A percentile compares a stretch with the other conserved stretches of the same genome.
Conservation (phyloP, 2,888 invertebrate genomes). For the Eugnorisma glareosa region DNA sequence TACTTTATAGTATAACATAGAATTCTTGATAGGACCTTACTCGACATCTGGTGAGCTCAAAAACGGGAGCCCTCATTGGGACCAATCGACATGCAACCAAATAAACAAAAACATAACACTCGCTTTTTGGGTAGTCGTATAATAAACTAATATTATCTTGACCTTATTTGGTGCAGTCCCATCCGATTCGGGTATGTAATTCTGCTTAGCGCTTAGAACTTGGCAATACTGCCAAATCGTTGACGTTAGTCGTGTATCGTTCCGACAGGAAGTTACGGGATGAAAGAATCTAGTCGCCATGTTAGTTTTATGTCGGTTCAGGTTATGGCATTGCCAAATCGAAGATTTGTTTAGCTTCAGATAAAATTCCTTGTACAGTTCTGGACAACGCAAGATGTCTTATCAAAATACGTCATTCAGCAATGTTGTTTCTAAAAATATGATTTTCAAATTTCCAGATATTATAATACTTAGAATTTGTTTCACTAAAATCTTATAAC, state of each 20-base stretch:
- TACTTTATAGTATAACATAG: no score
- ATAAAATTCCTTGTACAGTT: not conserved
- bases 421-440: not conserved
- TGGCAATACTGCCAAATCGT: constrained; percentile 60
- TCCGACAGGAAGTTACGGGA: constrained; percentile 1
- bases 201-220: constrained; percentile 31
- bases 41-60: no score
- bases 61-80: no score
- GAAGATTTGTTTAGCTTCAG: not conserved
- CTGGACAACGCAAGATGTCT: not conserved
- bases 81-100: not conserved
- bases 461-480: not conserved
- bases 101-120: not conserved
- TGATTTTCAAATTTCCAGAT: not conserved
- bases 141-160: no score
- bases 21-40: no score
- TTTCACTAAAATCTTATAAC: not conserved
- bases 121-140: no score
- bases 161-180: constrained; percentile 8
- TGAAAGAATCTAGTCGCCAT: constrained; percentile 39
- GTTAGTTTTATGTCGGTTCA: constrained; percentile 16
- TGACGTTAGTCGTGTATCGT: constrained; percentile 24
- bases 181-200: constrained; percentile 7
- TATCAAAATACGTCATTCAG: not conserved
- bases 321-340: constrained; percentile 14